These are phyloP conservation scores for Menidia menidia DNA, from an alignment of 2,797 vertebrate species.

Conservation along the genomic window DNA sequence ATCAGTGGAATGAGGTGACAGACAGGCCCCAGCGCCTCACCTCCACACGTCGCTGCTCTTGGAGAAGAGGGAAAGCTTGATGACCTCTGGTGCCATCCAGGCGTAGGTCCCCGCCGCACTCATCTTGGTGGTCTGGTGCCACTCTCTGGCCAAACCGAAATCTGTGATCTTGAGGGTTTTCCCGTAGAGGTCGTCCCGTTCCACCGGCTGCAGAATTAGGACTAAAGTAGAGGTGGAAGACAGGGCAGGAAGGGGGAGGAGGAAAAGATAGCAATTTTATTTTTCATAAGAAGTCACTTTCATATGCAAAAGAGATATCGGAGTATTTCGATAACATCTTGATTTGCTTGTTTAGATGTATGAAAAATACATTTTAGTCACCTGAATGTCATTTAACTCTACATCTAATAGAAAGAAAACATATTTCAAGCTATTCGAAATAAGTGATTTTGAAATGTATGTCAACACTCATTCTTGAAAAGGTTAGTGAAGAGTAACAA, in stretches of 20 bases:
- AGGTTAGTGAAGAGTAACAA: background rate
- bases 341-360: background rate
- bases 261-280: background rate
- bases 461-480: background rate
- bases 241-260: background rate
- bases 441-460: background rate
- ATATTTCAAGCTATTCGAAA: background rate
- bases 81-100: conserved; percentile 96
- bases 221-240: conserved; percentile 74
- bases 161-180: conserved; percentile 94
- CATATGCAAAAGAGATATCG: background rate
- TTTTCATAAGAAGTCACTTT: background rate
- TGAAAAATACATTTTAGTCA: background rate
- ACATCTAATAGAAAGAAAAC: background rate
- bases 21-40: conserved; percentile 58
- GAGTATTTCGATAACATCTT: background rate
- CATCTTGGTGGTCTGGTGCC: conserved; percentile 95
- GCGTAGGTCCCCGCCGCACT: conserved; percentile 93
- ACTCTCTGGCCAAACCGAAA: conserved; percentile 92
- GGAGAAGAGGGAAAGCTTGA: conserved; percentile 92
- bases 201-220: conserved; percentile 88
- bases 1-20: background rate
- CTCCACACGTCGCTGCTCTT: conserved; percentile 97
- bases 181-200: conserved; percentile 83
- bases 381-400: background rate